A percentile compares a stretch with the other conserved stretches of the same genome.
Evolutionary conservation across 2,888 invertebrate genomes (phyloP).

Genomic region (Lapara coniferarum): DNA sequence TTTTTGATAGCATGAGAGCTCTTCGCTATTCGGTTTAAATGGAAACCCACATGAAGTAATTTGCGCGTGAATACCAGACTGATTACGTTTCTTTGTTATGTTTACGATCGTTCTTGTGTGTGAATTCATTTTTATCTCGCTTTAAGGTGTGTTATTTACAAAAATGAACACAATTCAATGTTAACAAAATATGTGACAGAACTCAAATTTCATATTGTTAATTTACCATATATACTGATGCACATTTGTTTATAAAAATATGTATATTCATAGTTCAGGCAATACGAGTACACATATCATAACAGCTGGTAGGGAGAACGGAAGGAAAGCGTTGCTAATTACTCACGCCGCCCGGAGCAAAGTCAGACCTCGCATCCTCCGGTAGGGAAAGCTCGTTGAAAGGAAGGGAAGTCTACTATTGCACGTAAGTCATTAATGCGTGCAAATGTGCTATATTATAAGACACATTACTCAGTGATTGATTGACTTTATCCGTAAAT

Average conservation of each 20-base stretch:
- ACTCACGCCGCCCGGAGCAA: conserved; percentile 68
- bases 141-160: neutral
- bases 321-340: conserved; percentile 80
- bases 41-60: conserved; percentile 30
- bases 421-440: conserved; percentile 33
- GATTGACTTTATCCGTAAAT: conserved; percentile 17
- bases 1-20: conserved; percentile 40
- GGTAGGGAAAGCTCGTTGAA: conserved; percentile 45
- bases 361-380: conserved; percentile 51
- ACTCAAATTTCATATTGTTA: too few relatives aligned
- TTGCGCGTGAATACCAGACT: conserved; percentile 42
- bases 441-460: conserved; percentile 22
- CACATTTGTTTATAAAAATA: conserved; percentile 4
- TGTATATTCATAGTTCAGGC: conserved; percentile 36
- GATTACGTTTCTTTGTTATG: conserved; percentile 61
- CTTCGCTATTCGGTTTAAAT: conserved; percentile 45
- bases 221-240: too few relatives aligned
- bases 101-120: conserved; percentile 44
- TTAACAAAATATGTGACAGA: neutral
- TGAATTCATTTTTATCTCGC: conserved; percentile 35
- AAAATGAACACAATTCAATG: neutral
- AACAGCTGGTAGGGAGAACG: conserved; percentile 48
- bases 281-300: conserved; percentile 31
- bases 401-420: conserved; percentile 49
- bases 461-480: conserved; percentile 11